Percentiles rank a stretch among this genome's conserved stretches.
These are phyloP conservation scores for Drosophila sulfurigaster DNA, from an alignment of 1,140 invertebrate species.

Conservation along the genomic window DNA sequence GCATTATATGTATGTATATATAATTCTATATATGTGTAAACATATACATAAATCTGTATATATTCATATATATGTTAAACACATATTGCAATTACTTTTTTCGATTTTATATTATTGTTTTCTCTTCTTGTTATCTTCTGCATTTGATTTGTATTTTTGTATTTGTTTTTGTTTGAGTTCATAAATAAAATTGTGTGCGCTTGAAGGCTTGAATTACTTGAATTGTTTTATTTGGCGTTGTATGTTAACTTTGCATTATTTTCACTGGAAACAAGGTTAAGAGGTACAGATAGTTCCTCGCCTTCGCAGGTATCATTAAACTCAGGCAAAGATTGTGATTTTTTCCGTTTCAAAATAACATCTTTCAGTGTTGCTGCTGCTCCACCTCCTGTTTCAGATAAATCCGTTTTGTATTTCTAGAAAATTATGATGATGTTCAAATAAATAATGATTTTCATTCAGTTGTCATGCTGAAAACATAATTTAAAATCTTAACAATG, in stretches of 20 bases:
- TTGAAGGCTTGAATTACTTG: conserved; percentile 49
- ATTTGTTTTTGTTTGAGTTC: conserved; percentile 43
- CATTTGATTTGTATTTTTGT: conserved; percentile 21
- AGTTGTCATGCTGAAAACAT: background rate
- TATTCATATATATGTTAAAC: conserved; percentile 37
- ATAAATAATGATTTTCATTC: background rate
- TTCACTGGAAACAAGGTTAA: conserved; percentile 83
- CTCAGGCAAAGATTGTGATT: conserved; percentile 62
- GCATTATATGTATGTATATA: conserved; percentile 38
- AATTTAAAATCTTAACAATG: background rate
- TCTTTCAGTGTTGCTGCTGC: conserved; percentile 66
- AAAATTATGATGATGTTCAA: conserved; percentile 15
- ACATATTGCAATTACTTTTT: conserved; percentile 28
- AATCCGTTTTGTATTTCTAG: conserved; percentile 72
- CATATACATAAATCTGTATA: conserved; percentile 52
- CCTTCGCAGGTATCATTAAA: conserved; percentile 67
- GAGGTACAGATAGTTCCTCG: conserved; percentile 73
- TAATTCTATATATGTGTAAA: conserved; percentile 23
- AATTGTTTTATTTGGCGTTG: conserved; percentile 79
- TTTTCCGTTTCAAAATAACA: conserved; percentile 65
- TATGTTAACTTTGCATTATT: conserved; percentile 81
- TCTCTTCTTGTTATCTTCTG: conserved; percentile 5
- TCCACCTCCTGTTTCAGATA: conserved; percentile 47
- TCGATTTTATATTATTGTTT: conserved; percentile 22
- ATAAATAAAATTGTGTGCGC: conserved; percentile 73